Conservation (phyloP, 2,888 invertebrate genomes). For the Cepaea hortensis region DNA sequence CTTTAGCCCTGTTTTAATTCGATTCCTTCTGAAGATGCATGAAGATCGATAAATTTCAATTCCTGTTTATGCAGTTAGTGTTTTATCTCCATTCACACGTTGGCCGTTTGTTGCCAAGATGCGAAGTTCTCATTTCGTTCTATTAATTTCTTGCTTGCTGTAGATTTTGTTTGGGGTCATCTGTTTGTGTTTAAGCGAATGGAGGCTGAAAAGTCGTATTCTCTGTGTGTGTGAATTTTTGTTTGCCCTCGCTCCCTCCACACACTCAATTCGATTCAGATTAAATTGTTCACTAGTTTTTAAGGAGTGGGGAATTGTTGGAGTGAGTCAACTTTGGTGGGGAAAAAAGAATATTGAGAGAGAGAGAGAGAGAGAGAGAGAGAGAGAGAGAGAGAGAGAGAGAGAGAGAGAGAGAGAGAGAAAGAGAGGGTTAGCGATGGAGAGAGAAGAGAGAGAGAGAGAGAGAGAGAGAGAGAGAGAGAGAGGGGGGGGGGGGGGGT, state of each 20-base stretch:
- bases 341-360: neutral
- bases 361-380: neutral
- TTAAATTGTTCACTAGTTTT: too few relatives aligned
- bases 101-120: neutral
- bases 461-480: neutral
- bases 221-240: neutral
- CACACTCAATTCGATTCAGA: neutral
- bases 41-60: conserved; percentile 9
- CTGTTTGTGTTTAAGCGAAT: neutral
- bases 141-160: neutral
- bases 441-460: neutral
- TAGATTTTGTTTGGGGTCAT: neutral
- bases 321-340: too few relatives aligned
- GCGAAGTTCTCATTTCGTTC: neutral
- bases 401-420: neutral
- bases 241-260: neutral
- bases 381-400: neutral
- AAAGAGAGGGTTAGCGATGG: neutral
- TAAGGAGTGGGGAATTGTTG: too few relatives aligned
- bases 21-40: neutral
- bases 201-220: neutral
- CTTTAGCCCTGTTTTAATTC: neutral
- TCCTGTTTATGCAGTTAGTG: neutral
- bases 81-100: neutral
- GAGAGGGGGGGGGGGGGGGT: neutral